phyloP scores from a whole-genome alignment of 2,888 invertebrate species.

The Entomobrya multifasciata region DNA sequence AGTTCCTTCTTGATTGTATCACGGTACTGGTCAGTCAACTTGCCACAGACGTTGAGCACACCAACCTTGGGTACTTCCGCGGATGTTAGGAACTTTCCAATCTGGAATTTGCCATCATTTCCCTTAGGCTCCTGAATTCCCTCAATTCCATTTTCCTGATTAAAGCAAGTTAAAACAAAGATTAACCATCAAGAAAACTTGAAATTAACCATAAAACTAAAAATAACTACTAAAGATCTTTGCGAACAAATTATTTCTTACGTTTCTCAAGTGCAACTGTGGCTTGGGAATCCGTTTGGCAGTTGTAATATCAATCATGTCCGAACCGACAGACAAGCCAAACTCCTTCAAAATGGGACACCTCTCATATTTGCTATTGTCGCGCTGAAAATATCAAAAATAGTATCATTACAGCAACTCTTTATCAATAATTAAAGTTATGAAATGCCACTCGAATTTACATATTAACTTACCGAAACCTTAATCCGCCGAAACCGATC shows the following conservation, averaged over 20 bases:
- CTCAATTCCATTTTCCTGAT: neutral
- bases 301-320: conserved; percentile 83
- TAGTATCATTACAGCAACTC: neutral
- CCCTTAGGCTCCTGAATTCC: neutral
- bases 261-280: conserved; percentile 83
- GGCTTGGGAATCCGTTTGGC: conserved; percentile 83
- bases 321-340: conserved; percentile 83
- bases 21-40: neutral
- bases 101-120: conserved; percentile 40
- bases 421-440: neutral
- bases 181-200: neutral
- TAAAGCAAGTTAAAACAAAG: neutral
- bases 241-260: too few relatives aligned
- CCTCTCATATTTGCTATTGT: conserved; percentile 45
- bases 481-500: conserved; percentile 84
- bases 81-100: conserved; percentile 31
- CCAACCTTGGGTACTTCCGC: conserved; percentile 5
- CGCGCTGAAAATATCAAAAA: conserved; percentile 14
- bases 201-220: too few relatives aligned
- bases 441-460: neutral
- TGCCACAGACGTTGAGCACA: conserved; percentile 8
- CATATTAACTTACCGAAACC: conserved; percentile 81
- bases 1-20: conserved; percentile 11
- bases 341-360: conserved; percentile 83
- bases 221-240: too few relatives aligned